phyloP scores from a whole-genome alignment of 1,140 invertebrate species.

The Macrotrachela quadricornifera region DNA sequence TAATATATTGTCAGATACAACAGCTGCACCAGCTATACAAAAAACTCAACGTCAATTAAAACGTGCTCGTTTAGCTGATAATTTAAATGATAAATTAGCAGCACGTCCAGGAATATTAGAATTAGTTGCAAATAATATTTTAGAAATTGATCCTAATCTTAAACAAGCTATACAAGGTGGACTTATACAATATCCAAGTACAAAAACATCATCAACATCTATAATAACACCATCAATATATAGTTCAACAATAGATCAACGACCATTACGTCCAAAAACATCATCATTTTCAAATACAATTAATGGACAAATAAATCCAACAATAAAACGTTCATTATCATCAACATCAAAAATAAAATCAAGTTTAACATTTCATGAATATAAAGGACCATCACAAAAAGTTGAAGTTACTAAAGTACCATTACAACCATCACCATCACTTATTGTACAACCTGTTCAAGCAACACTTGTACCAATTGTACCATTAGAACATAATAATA shows the following conservation, averaged over 20 bases:
- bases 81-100: slow-evolving; percentile 76
- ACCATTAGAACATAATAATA: no score
- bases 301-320: not conserved
- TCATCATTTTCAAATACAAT: not conserved
- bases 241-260: not conserved
- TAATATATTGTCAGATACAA: slow-evolving; percentile 50
- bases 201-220: not conserved
- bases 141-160: slow-evolving; percentile 31
- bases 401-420: no score
- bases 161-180: slow-evolving; percentile 26
- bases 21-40: slow-evolving; percentile 77
- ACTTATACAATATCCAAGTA: slow-evolving; percentile 1
- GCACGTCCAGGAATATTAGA: slow-evolving; percentile 83
- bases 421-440: no score
- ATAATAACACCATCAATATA: not conserved
- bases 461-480: no score
- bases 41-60: slow-evolving; percentile 82
- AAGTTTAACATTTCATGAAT: slow-evolving; percentile 6
- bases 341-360: slow-evolving; percentile 3
- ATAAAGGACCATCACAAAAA: slow-evolving; percentile 5
- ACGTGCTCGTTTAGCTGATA: slow-evolving; percentile 71
- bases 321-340: not conserved
- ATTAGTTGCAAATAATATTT: slow-evolving; percentile 77
- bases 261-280: not conserved
- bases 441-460: no score